phyloP scores from a whole-genome alignment of 1,140 invertebrate genomes.

The Penaeus japonicus region DNA sequence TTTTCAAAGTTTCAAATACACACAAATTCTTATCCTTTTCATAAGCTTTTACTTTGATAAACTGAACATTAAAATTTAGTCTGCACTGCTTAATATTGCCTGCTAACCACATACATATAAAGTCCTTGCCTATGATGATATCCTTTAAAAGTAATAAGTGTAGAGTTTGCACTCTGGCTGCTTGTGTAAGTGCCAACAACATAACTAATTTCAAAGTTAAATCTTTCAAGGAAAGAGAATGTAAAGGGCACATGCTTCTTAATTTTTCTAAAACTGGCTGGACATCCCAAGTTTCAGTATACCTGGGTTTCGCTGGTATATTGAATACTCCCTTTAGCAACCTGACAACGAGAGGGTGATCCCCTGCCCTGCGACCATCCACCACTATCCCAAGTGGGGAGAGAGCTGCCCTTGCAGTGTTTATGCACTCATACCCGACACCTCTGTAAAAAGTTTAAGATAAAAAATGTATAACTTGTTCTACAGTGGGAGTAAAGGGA shows the following conservation, averaged over 20 bases:
- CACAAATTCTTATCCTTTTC: neutral
- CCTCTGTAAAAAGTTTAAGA: neutral
- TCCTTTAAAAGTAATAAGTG: neutral
- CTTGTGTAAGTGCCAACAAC: neutral
- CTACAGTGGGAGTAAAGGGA: slow-evolving; percentile 6
- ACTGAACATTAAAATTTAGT: neutral
- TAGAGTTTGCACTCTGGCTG: neutral
- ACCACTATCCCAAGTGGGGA: neutral
- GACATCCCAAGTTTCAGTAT: neutral
- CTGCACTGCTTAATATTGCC: neutral
- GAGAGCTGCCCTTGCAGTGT: neutral
- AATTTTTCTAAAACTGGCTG: neutral
- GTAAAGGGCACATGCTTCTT: neutral
- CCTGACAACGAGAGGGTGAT: neutral
- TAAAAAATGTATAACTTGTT: neutral
- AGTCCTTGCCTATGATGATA: neutral
- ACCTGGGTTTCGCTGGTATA: neutral
- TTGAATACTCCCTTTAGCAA: neutral
- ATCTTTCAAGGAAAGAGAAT: neutral
- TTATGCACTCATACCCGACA: neutral
- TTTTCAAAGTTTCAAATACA: slow-evolving; percentile 18
- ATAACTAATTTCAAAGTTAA: neutral
- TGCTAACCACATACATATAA: neutral
- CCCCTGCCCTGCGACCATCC: neutral
- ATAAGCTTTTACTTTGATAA: neutral